phyloP scores from a whole-genome alignment of 1,140 invertebrate genomes.

The Saxidomus purpurata region DNA sequence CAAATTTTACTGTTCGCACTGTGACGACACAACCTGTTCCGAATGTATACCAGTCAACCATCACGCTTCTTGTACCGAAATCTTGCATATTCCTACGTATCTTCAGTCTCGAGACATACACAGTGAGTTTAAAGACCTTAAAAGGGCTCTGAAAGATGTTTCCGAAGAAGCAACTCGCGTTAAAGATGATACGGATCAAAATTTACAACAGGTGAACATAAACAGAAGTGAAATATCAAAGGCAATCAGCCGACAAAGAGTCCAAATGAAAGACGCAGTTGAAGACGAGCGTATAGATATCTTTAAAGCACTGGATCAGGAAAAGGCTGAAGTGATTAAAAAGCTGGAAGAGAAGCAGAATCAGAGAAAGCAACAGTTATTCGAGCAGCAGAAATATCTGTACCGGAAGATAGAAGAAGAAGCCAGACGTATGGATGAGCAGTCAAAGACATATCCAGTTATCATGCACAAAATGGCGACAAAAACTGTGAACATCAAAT shows the following conservation, averaged over 20 bases:
- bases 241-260: not conserved
- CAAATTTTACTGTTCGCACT: constrained; percentile 1
- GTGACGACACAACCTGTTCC: not conserved
- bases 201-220: not conserved
- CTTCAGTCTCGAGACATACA: not conserved
- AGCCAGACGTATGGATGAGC: not conserved
- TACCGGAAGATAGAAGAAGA: not conserved
- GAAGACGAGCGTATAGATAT: not conserved
- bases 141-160: not conserved
- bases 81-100: not conserved
- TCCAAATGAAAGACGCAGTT: not conserved
- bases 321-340: not conserved
- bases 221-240: not conserved
- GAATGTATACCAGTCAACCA: constrained; percentile 7
- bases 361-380: not conserved
- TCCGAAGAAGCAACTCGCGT: not conserved
- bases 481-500: not conserved
- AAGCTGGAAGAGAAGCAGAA: constrained; percentile 13
- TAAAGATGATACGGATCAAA: not conserved
- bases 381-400: not conserved
- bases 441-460: constrained; percentile 4
- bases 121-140: not conserved
- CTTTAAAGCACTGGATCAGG: not conserved
- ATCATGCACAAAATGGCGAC: constrained; percentile 13
- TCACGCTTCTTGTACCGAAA: not conserved